Conservation (phyloP, 2,113 vertebrate species). For the Pseudorasbora parva region DNA sequence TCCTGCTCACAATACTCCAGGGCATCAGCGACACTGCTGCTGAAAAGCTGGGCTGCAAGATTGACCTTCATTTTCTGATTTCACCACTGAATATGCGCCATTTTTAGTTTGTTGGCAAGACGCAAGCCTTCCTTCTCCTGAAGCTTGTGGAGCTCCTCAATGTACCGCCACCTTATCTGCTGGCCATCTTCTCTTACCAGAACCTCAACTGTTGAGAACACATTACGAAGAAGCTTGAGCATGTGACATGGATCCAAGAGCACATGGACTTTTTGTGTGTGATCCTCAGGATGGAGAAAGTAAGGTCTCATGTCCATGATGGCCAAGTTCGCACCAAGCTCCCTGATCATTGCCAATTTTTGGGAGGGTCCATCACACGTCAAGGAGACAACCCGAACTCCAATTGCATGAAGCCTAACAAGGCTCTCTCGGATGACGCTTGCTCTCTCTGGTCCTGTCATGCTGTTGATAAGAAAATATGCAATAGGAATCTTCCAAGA, state of each 20-base stretch:
- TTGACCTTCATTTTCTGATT: too few species aligned
- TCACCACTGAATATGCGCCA: too few species aligned
- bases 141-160: neutral
- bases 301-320: neutral
- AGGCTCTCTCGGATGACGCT: too few species aligned
- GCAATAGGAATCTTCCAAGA: constrained; percentile 9
- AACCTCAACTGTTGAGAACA: neutral
- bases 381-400: neutral
- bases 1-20: too few species aligned
- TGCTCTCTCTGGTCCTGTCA: too few species aligned
- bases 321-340: neutral
- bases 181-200: neutral
- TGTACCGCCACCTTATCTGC: neutral
- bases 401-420: too few species aligned
- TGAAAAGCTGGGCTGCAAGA: too few species aligned
- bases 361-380: neutral
- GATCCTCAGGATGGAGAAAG: neutral
- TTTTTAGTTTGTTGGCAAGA: neutral
- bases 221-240: neutral
- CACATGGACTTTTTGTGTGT: constrained; percentile 1
- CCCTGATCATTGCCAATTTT: neutral
- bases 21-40: too few species aligned
- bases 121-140: neutral
- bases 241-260: neutral
- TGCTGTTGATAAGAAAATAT: neutral